Conservation (phyloP, 2,113 vertebrate species). For the Colistium nudipinnis region DNA sequence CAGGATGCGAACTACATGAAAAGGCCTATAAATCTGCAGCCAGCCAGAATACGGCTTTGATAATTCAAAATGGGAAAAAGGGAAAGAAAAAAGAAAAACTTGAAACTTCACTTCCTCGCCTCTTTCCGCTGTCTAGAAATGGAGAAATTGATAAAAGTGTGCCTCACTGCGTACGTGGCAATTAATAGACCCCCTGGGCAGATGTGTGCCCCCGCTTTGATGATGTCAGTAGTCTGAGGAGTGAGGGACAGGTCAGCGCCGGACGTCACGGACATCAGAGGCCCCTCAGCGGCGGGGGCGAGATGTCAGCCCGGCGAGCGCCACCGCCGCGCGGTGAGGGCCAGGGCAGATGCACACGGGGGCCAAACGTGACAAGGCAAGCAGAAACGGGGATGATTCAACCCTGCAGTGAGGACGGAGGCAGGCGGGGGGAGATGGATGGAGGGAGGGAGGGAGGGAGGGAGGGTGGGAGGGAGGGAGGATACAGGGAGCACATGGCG, state of each 20-base stretch:
- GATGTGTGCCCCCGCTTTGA: conserved; percentile 62
- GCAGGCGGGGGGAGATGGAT: conserved; percentile 38
- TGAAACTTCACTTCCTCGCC: conserved; percentile 1
- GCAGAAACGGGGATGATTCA: conserved; percentile 71
- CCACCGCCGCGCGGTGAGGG: conserved; percentile 56
- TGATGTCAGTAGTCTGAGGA: conserved; percentile 66
- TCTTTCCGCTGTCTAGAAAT: conserved; percentile 36
- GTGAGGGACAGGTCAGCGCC: conserved; percentile 63
- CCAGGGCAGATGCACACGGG: conserved; percentile 50
- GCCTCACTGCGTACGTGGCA: conserved; percentile 16
- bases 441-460: neutral
- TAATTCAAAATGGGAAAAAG: conserved; percentile 13
- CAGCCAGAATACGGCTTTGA: conserved; percentile 35
- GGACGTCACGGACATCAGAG: conserved; percentile 58
- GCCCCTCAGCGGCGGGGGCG: conserved; percentile 48
- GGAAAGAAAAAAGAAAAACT: conserved; percentile 15
- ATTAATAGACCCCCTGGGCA: conserved; percentile 43
- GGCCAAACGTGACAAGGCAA: conserved; percentile 65
- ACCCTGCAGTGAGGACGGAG: conserved; percentile 58
- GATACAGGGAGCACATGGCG: conserved; percentile 41
- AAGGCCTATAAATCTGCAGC: conserved; percentile 52
- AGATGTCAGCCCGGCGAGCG: conserved; percentile 66
- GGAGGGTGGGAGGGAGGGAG: neutral
- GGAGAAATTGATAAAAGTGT: conserved; percentile 22
- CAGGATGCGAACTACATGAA: conserved; percentile 50